A percentile compares a stretch with the other conserved stretches of the same genome.
Conservation (phyloP, 2,888 invertebrate genomes). For the Automeris io region DNA sequence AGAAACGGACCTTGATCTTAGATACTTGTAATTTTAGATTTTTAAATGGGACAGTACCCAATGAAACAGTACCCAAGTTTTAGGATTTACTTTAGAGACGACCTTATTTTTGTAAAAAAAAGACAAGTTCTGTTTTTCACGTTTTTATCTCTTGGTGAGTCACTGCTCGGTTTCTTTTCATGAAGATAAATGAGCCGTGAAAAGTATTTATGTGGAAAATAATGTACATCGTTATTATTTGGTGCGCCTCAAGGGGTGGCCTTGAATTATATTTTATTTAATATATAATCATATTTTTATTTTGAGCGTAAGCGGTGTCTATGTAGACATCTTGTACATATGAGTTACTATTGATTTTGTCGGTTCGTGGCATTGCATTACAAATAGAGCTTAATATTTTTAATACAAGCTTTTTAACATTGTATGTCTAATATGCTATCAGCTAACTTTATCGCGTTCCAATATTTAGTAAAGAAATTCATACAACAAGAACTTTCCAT, state of each 20-base stretch:
- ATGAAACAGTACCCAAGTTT: constrained; percentile 15
- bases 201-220: constrained; percentile 20
- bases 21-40: too few relatives aligned
- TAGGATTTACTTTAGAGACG: constrained; percentile 19
- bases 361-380: constrained; percentile 31
- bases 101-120: constrained; percentile 27
- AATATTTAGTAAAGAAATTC: too few relatives aligned
- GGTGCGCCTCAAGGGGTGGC: constrained; percentile 24
- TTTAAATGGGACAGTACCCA: too few relatives aligned
- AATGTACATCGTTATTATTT: constrained; percentile 16
- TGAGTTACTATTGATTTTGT: constrained; percentile 2
- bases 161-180: constrained; percentile 26
- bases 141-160: constrained; percentile 19
- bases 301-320: not conserved
- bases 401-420: too few relatives aligned
- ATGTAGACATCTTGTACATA: not conserved
- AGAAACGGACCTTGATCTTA: too few relatives aligned
- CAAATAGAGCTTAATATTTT: constrained; percentile 15
- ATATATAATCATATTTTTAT: not conserved
- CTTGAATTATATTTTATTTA: constrained; percentile 20
- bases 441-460: too few relatives aligned
- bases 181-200: constrained; percentile 28
- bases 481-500: too few relatives aligned
- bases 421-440: too few relatives aligned
- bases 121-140: constrained; percentile 16